These are phyloP conservation scores for Crossocerus cetratus DNA, from an alignment of 2,888 invertebrate genomes.

Conservation along the genomic window DNA sequence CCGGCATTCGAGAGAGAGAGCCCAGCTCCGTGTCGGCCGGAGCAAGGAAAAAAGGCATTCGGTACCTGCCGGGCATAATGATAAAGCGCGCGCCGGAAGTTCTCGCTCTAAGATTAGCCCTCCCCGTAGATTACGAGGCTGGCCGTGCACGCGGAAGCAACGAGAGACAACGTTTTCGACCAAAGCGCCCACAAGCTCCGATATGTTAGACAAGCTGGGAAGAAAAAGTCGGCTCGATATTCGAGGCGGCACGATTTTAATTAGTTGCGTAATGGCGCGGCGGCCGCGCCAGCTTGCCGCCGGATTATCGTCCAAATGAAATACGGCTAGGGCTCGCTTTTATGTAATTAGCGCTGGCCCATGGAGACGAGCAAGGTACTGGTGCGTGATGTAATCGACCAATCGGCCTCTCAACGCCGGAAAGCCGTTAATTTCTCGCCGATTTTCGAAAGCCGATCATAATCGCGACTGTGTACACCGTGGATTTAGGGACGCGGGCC, in stretches of 20 bases:
- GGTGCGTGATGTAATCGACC: conserved; percentile 1
- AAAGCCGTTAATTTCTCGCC: conserved; percentile 31
- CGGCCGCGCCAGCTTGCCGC: neutral
- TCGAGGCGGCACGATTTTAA: conserved; percentile 1
- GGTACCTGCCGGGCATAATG: conserved; percentile 33
- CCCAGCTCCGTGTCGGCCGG: too few species aligned
- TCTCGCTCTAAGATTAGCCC: conserved; percentile 24
- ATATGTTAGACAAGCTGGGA: too few species aligned
- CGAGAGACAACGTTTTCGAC: conserved; percentile 16
- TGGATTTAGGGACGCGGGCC: neutral
- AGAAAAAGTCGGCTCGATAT: neutral
- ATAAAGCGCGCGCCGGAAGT: conserved; percentile 34
- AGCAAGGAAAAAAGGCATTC: conserved; percentile 13
- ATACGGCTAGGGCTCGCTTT: neutral
- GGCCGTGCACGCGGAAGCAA: neutral
- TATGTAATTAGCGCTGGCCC: neutral
- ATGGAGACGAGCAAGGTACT: conserved; percentile 13
- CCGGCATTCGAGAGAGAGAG: neutral
- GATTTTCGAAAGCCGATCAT: conserved; percentile 24
- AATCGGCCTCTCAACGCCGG: neutral
- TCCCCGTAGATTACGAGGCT: conserved; percentile 14
- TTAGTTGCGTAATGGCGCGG: conserved; percentile 35
- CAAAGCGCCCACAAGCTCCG: too few species aligned
- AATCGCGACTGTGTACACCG: neutral
- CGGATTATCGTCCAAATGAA: neutral